Percentiles rank a stretch among this genome's conserved stretches.
These are phyloP conservation scores for Leucophenga montana DNA, from an alignment of 2,888 invertebrate genomes.

Conservation along the genomic window DNA sequence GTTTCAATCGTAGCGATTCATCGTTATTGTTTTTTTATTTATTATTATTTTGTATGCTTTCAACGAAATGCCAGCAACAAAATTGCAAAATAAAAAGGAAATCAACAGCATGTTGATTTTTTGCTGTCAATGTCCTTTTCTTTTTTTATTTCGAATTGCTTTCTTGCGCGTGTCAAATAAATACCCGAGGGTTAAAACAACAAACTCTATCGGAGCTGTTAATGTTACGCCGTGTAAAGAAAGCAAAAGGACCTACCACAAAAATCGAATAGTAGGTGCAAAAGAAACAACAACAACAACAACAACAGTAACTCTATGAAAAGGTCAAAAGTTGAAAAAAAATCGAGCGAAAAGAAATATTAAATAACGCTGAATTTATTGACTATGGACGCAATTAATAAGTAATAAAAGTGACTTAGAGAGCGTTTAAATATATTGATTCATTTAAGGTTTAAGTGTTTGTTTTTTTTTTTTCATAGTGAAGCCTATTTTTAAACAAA, in stretches of 20 bases:
- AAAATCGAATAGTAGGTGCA: conserved; percentile 12
- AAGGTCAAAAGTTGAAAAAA: not conserved
- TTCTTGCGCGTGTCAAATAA: conserved; percentile 44
- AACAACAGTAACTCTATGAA: not conserved
- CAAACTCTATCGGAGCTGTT: conserved; percentile 47
- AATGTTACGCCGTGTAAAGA: conserved; percentile 53
- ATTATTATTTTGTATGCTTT: not conserved
- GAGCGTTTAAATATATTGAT: no score
- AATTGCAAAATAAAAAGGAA: not conserved
- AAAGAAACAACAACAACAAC: not conserved
- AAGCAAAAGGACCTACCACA: conserved; percentile 24
- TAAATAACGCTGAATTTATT: conserved; percentile 14
- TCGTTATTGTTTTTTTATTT: conserved; percentile 29
- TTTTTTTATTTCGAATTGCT: conserved; percentile 33
- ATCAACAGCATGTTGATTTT: not conserved
- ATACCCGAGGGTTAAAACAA: conserved; percentile 34
- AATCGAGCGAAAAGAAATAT: not conserved
- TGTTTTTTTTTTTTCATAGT: no score
- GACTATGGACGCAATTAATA: conserved; percentile 17
- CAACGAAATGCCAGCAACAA: conserved; percentile 2
- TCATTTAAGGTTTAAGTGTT: no score
- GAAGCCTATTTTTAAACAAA: no score
- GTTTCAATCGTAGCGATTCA: conserved; percentile 47
- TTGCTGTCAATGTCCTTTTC: conserved; percentile 6
- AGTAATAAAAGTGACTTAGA: not conserved